These are phyloP conservation scores for Caligus rogercresseyi DNA, from an alignment of 1,140 invertebrate species.

Conservation along the genomic window DNA sequence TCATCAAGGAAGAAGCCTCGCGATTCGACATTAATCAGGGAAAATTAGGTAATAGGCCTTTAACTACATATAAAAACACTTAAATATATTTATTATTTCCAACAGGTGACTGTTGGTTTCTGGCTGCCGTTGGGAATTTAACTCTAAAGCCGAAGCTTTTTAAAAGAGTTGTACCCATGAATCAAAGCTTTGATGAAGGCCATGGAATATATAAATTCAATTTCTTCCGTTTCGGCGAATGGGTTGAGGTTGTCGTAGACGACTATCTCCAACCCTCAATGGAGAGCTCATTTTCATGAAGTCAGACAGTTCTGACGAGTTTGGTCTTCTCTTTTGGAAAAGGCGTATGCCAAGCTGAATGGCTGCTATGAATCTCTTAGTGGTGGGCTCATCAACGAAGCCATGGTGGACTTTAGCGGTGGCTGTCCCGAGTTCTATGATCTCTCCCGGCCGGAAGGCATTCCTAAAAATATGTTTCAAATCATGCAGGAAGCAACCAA, in stretches of 20 bases:
- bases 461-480: neutral
- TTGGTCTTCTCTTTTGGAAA: slow-evolving; percentile 5
- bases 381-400: neutral
- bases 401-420: neutral
- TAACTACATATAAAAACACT: too few species aligned
- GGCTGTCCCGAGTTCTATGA: neutral
- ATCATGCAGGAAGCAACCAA: neutral
- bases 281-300: neutral
- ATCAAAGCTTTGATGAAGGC: neutral
- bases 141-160: neutral
- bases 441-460: neutral
- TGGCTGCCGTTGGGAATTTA: neutral
- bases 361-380: neutral
- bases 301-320: neutral
- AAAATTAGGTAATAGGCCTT: neutral
- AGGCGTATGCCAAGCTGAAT: slow-evolving; percentile 6
- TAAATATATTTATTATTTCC: neutral
- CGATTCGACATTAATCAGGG: slow-evolving; percentile 5
- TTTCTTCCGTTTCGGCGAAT: neutral
- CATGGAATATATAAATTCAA: neutral
- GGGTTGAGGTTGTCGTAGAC: slow-evolving; percentile 5
- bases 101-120: neutral
- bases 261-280: neutral
- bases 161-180: slow-evolving; percentile 5
- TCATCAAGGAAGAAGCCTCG: neutral